phyloP scores from a whole-genome alignment of 2,888 invertebrate species.

The Rhagophthalmus giganteus region DNA sequence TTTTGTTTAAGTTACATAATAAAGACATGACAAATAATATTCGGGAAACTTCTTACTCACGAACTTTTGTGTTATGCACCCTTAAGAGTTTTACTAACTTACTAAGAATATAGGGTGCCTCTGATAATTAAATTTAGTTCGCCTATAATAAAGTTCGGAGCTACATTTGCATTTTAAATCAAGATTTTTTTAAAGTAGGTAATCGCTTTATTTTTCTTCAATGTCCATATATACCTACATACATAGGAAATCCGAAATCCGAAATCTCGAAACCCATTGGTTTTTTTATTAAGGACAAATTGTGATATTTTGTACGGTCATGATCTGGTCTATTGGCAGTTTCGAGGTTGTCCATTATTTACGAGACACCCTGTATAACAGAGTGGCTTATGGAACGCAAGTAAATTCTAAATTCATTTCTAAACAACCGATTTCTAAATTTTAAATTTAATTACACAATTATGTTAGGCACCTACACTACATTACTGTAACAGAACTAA shows the following conservation, averaged over 20 bases:
- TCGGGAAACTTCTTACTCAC: slow-evolving; percentile 33
- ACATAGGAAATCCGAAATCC: neutral
- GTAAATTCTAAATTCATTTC: too few relatives aligned
- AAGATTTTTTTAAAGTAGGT: slow-evolving; percentile 19
- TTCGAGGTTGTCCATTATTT: too few relatives aligned
- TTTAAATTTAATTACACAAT: too few relatives aligned
- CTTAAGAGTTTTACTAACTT: slow-evolving; percentile 20
- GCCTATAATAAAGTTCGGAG: slow-evolving; percentile 37
- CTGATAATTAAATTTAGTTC: slow-evolving; percentile 37
- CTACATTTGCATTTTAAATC: slow-evolving; percentile 35
- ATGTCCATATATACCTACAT: too few relatives aligned
- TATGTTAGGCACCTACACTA: too few relatives aligned
- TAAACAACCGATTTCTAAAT: too few relatives aligned
- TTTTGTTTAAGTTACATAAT: slow-evolving; percentile 11
- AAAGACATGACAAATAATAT: slow-evolving; percentile 35
- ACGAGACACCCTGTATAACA: too few relatives aligned
- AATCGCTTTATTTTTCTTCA: neutral
- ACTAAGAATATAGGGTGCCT: slow-evolving; percentile 32
- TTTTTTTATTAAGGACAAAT: neutral
- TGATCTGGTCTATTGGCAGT: too few relatives aligned
- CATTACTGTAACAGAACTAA: too few relatives aligned
- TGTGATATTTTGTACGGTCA: too few relatives aligned
- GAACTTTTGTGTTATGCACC: slow-evolving; percentile 29
- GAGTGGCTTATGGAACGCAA: too few relatives aligned
- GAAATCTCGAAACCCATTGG: neutral